These are phyloP conservation scores for Coturnix japonica DNA, from an alignment of 2,113 vertebrate species.

Conservation along the genomic window DNA sequence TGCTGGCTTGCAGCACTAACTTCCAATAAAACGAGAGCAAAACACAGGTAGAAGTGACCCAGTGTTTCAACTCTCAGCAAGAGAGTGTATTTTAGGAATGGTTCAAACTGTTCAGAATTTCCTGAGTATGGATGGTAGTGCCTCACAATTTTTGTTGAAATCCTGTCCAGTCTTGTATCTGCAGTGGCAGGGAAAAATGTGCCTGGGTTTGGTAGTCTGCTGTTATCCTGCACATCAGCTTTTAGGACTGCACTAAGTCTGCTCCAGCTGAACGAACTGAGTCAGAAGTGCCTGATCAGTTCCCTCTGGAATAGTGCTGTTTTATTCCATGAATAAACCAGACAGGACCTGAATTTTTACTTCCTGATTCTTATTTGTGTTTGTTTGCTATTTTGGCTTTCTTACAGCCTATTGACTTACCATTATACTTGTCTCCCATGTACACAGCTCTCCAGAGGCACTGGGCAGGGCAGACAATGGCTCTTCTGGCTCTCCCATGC, in stretches of 20 bases:
- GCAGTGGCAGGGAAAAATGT: background rate
- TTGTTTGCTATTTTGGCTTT: background rate
- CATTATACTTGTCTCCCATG: background rate
- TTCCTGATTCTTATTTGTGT: conserved; percentile 3
- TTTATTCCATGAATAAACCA: background rate
- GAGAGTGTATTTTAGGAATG: background rate
- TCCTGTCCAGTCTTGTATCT: background rate
- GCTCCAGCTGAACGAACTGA: background rate
- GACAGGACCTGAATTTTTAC: background rate
- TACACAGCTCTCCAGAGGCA: background rate
- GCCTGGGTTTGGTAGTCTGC: background rate
- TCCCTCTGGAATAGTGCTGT: background rate
- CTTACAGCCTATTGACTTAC: background rate
- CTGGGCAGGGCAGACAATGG: background rate
- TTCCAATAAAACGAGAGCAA: background rate
- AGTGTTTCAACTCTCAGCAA: background rate
- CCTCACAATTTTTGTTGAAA: background rate
- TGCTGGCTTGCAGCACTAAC: background rate
- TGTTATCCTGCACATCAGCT: background rate
- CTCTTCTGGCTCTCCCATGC: fast-evolving
- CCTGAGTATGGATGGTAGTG: background rate
- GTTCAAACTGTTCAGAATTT: background rate
- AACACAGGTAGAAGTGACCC: background rate
- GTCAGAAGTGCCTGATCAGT: fast-evolving
- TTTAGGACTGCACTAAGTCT: background rate